A percentile compares a stretch with the other conserved stretches of the same genome.
Evolutionary conservation across 2,888 invertebrate species (phyloP).

Genomic region (Acanthoscelides obtectus): DNA sequence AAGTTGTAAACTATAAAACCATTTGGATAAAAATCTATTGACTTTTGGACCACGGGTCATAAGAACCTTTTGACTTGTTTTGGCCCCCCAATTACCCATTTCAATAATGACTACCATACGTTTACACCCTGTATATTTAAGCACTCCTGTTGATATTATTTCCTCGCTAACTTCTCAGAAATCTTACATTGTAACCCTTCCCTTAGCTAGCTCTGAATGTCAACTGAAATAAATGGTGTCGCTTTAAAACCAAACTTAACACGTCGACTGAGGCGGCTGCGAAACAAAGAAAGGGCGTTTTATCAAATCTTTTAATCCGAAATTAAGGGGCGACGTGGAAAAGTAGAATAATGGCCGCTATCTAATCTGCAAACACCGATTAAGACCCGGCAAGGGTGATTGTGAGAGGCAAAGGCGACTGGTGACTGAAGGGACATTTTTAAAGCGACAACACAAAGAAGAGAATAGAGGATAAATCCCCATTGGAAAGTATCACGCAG

Average conservation of each 20-base stretch:
- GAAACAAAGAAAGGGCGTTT: constrained; percentile 17
- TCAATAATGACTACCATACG: too few species aligned
- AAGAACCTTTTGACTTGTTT: too few species aligned
- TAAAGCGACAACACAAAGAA: neutral
- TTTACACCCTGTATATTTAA: too few species aligned
- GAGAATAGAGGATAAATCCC: neutral
- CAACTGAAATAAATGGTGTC: constrained; percentile 12
- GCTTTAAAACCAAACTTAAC: constrained; percentile 16
- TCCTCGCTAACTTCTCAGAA: neutral
- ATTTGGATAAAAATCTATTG: too few species aligned
- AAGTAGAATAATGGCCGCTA: constrained; percentile 32
- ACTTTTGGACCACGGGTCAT: too few species aligned
- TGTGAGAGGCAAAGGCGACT: constrained; percentile 2
- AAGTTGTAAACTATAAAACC: too few species aligned
- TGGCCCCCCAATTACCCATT: too few species aligned
- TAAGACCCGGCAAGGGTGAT: constrained; percentile 24
- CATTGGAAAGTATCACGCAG: constrained; percentile 2
- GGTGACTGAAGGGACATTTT: constrained; percentile 9
- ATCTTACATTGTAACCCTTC: neutral
- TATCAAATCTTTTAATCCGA: constrained; percentile 34
- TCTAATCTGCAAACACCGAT: constrained; percentile 35
- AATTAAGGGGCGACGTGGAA: constrained; percentile 30
- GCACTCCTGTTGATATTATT: too few species aligned
- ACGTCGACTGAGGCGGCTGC: constrained; percentile 8
- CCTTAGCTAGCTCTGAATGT: neutral